A percentile compares a stretch with the other conserved stretches of the same genome.
phyloP scores from a whole-genome alignment of 1,140 invertebrate species.

The Megalonaias nervosa region DNA sequence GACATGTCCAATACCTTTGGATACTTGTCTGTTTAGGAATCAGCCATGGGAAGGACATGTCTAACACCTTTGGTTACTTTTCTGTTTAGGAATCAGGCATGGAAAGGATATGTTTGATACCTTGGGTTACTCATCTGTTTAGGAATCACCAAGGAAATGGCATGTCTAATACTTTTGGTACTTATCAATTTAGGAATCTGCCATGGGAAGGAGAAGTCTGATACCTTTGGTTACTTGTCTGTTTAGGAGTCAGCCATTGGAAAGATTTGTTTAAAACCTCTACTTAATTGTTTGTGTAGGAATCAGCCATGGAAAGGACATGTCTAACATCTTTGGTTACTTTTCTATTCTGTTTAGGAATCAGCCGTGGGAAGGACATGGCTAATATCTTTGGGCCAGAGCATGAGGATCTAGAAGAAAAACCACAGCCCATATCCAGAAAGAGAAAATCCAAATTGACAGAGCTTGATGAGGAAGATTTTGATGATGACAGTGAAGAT shows the following conservation, averaged over 20 bases:
- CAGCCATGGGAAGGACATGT: background rate
- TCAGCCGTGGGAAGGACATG: conserved; percentile 90
- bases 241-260: background rate
- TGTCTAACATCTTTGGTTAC: background rate
- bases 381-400: conserved; percentile 84
- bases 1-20: background rate
- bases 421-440: conserved; percentile 65
- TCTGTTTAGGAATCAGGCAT: background rate
- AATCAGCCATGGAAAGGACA: background rate
- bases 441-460: conserved; percentile 59
- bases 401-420: conserved; percentile 41
- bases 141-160: background rate
- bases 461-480: conserved; percentile 53
- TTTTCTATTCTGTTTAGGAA: conserved; percentile 49
- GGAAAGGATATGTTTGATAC: background rate
- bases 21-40: background rate
- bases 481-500: conserved; percentile 63
- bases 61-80: background rate
- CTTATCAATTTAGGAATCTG: background rate
- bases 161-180: background rate
- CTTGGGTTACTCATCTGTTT: background rate
- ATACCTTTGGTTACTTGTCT: background rate
- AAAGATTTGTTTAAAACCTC: background rate
- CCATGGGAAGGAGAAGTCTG: background rate
- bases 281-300: background rate